Base-by-base conservation (phyloP, 2,797 vertebrate species). In the Megalops cyprinoides region DNA sequence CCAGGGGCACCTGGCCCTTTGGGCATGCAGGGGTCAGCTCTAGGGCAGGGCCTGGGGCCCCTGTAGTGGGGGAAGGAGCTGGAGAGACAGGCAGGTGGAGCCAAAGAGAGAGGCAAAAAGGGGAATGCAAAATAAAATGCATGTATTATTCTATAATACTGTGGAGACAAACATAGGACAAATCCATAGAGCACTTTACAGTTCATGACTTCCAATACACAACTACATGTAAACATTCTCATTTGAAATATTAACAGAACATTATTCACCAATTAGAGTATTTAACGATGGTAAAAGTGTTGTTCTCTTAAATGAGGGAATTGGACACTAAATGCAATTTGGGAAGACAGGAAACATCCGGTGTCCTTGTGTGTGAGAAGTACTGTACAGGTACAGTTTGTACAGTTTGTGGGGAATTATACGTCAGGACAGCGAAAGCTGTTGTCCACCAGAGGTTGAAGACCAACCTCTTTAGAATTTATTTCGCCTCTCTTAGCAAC, bases 1-100 rank as follows among this genome's bases (percentile, higher is more conserved):
- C 84, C 49, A 86, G 81, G 67, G 44, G 82, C 84, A 86, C 81
- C 87, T 89, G 92, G 81, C 86, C 92, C 20, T 87, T 91, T 34
- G 86, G 89, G 87, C 92, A 93, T 14, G 1, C 53, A 46, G 69
- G 25, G 23, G 71, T 51, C 7, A 34, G 74, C 34, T 23, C 18
- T 42, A 56, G 60, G 69, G 14, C 18, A 56, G 51, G 34, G n/a
- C 15, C 48, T 14, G 49, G 62, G 46, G 85, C 10, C 3, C 62
- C 60, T n/a, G 84, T 73, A n/a, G 82, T 55, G 0, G 79, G 83
- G 74, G 14, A 9, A 12, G 81, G 80, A 84, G 79, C 79, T 80
- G 85, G 81, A 85, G 20, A 48, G 81, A 67, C 46, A 9, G 77
- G 74, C 42, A 53, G 37, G 37, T 6, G 71, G 20, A 74, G 37